phyloP scores from a whole-genome alignment of 2,113 vertebrate species.

The Dipodomys merriami region DNA sequence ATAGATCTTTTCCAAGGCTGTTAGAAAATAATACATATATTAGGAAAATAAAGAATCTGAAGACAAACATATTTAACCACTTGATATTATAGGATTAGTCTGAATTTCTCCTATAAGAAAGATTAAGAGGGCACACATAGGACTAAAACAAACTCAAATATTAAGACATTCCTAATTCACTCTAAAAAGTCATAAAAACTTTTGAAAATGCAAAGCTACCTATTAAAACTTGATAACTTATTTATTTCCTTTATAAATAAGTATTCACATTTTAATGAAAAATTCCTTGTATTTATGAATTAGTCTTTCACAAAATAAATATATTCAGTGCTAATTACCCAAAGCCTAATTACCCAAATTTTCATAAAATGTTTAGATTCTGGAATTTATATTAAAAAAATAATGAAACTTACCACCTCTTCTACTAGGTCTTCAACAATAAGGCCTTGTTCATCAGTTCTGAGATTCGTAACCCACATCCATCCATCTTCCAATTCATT shows the following conservation, averaged over 20 bases:
- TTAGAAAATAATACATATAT: constrained; percentile 12
- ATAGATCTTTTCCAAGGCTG: constrained; percentile 21
- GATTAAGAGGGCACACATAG: background rate
- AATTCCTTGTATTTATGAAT: background rate
- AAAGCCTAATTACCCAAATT: background rate
- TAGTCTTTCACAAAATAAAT: constrained; percentile 18
- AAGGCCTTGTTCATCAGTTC: constrained; percentile 98
- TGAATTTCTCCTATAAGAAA: constrained; percentile 16
- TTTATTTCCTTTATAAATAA: constrained; percentile 31
- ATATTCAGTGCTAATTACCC: background rate
- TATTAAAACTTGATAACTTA: background rate
- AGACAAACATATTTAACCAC: constrained; percentile 18
- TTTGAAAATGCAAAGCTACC: constrained; percentile 30
- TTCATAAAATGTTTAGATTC: background rate
- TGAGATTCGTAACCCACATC: constrained; percentile 99
- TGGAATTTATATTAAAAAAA: constrained; percentile 5
- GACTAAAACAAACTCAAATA: constrained; percentile 47
- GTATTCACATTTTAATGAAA: constrained; percentile 52
- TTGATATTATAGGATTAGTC: constrained; percentile 6
- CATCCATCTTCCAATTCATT: constrained; percentile 99
- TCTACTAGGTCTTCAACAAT: constrained; percentile 98
- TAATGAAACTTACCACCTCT: constrained; percentile 94
- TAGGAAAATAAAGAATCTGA: constrained; percentile 37
- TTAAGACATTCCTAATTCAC: constrained; percentile 37
- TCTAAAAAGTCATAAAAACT: constrained; percentile 18